A percentile compares a stretch with the other conserved stretches of the same genome.
These are phyloP conservation scores for Drosophila parvula DNA, from an alignment of 1,140 invertebrate genomes.

Conservation along the genomic window DNA sequence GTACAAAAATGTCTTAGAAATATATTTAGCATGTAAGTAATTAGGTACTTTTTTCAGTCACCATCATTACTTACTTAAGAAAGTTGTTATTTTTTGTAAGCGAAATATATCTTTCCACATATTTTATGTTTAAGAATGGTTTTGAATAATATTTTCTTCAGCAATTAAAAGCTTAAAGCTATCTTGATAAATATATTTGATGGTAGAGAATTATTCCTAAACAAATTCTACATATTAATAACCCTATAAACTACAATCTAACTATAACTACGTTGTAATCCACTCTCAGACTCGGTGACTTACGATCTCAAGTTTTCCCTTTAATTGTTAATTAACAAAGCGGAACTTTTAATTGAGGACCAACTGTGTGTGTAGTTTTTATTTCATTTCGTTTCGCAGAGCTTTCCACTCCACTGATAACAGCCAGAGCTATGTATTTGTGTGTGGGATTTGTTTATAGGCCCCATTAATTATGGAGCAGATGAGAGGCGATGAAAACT, in stretches of 20 bases:
- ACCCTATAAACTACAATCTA: slow-evolving; percentile 18
- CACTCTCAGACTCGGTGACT: slow-evolving; percentile 29
- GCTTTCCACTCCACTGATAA: slow-evolving; percentile 52
- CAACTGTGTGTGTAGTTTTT: slow-evolving; percentile 20
- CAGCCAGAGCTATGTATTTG: slow-evolving; percentile 27
- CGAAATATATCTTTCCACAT: too few species aligned
- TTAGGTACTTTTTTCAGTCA: not conserved
- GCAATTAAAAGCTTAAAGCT: too few species aligned
- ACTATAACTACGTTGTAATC: slow-evolving; percentile 34
- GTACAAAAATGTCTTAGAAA: too few species aligned
- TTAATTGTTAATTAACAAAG: slow-evolving; percentile 49
- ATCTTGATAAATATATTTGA: too few species aligned
- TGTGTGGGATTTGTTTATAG: slow-evolving; percentile 52
- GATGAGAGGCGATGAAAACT: slow-evolving; percentile 1
- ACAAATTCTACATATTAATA: too few species aligned
- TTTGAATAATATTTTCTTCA: too few species aligned
- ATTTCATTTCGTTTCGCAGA: not conserved
- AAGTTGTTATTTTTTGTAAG: too few species aligned
- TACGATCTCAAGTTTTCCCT: slow-evolving; percentile 36
- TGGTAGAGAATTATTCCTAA: too few species aligned
- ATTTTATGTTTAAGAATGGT: too few species aligned
- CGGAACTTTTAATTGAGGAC: slow-evolving; percentile 75
- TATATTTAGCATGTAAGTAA: too few species aligned
- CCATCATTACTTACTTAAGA: too few species aligned
- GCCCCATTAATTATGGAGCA: slow-evolving; percentile 45